These are phyloP conservation scores for Tyrophagus putrescentiae DNA, from an alignment of 1,140 invertebrate genomes.

Conservation along the genomic window DNA sequence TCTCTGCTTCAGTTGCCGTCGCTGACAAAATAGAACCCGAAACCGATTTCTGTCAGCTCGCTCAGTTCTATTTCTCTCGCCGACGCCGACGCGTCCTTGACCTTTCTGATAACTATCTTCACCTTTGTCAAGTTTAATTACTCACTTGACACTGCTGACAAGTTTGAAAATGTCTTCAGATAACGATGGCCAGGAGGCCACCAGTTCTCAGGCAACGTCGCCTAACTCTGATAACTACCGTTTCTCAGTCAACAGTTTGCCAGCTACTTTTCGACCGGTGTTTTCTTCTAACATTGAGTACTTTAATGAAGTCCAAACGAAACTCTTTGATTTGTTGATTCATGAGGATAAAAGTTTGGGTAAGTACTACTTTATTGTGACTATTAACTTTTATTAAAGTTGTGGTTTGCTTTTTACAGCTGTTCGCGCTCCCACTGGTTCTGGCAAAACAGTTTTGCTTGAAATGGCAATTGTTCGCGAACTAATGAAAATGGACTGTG, in stretches of 20 bases:
- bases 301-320: conserved; percentile 98
- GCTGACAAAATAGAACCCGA: too few species aligned
- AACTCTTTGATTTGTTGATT: conserved; percentile 91
- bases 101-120: too few species aligned
- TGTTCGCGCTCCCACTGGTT: conserved; percentile 86
- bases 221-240: too few species aligned
- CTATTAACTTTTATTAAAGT: conserved; percentile 12
- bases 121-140: too few species aligned
- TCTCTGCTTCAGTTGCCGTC: too few species aligned
- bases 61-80: too few species aligned
- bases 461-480: conserved; percentile 57
- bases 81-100: too few species aligned
- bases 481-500: conserved; percentile 36
- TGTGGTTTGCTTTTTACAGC: conserved; percentile 46
- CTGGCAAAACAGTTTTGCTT: conserved; percentile 67
- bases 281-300: conserved; percentile 53
- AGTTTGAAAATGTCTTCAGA: too few species aligned
- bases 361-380: conserved; percentile 43
- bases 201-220: too few species aligned
- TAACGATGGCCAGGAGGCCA: too few species aligned
- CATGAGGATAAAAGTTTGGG: conserved; percentile 84
- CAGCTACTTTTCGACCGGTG: background rate
- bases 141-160: too few species aligned
- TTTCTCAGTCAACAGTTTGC: background rate
- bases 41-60: too few species aligned